Percentiles rank a stretch among this genome's conserved stretches.
phyloP scores from a whole-genome alignment of 2,888 invertebrate species.

The Oscheius onirici region DNA sequence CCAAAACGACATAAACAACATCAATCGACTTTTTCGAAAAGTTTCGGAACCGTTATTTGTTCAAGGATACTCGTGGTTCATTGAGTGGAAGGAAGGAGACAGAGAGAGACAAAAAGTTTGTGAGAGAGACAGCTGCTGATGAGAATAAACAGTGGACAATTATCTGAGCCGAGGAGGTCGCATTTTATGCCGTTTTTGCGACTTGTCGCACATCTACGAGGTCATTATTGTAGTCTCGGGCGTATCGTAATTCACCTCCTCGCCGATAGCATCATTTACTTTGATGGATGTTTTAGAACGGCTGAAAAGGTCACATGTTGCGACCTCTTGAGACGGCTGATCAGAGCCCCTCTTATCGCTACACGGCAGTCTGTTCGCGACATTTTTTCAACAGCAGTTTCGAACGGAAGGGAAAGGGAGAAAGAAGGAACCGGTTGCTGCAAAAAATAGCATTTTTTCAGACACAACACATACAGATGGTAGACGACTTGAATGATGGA shows the following conservation, averaged over 20 bases:
- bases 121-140: no score
- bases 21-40: background rate
- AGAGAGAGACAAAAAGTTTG: no score
- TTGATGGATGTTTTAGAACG: constrained; percentile 21
- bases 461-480: no score
- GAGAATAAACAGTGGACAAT: no score
- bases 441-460: no score
- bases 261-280: constrained; percentile 20
- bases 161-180: background rate
- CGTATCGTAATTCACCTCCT: constrained; percentile 18
- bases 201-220: constrained; percentile 6
- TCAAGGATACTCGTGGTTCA: background rate
- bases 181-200: constrained; percentile 3
- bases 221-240: constrained; percentile 24
- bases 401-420: no score
- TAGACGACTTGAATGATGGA: no score
- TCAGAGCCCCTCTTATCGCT: background rate
- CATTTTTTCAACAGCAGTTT: no score
- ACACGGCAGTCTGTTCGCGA: no score
- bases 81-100: no score
- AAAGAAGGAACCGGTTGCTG: no score
- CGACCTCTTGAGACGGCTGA: constrained; percentile 1
- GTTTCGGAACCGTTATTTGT: background rate
- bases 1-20: background rate
- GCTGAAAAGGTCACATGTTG: constrained; percentile 13